Percentiles rank a stretch among this genome's conserved stretches.
Conservation (phyloP, 2,888 invertebrate species). For the Podabrus alpinus region DNA sequence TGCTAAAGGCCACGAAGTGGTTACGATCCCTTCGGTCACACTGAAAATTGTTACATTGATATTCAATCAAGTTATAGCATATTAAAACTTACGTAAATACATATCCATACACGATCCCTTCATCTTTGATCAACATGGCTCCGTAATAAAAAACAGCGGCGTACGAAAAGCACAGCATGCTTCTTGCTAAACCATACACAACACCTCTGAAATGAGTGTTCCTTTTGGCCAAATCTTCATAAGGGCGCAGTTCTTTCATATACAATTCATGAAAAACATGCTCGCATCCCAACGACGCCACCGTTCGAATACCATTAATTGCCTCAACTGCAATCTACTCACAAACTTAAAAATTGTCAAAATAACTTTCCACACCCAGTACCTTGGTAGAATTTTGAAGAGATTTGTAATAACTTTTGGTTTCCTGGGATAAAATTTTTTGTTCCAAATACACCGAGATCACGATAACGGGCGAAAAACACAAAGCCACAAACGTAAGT, state of each 20-base stretch:
- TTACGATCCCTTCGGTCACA: constrained; percentile 72
- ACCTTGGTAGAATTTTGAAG: constrained; percentile 76
- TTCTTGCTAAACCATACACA: constrained; percentile 71
- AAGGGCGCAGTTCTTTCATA: constrained; percentile 62
- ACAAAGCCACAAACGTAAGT: constrained; percentile 71
- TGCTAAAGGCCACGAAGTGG: constrained; percentile 71
- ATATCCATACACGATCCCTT: constrained; percentile 61
- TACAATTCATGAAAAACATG: constrained; percentile 68
- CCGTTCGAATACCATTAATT: constrained; percentile 77
- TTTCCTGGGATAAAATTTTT: constrained; percentile 66
- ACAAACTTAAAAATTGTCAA: constrained; percentile 42
- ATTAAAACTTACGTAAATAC: constrained; percentile 68
- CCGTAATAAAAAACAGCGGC: constrained; percentile 75
- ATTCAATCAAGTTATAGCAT: background rate
- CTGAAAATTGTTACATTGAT: constrained; percentile 54
- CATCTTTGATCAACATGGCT: constrained; percentile 66
- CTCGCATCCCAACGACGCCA: constrained; percentile 74
- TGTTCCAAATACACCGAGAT: constrained; percentile 70
- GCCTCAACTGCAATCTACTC: constrained; percentile 72
- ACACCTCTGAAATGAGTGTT: constrained; percentile 69
- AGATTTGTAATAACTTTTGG: constrained; percentile 68
- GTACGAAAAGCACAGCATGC: constrained; percentile 72
- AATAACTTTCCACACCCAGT: constrained; percentile 64
- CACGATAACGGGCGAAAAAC: constrained; percentile 73
- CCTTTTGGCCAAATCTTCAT: constrained; percentile 62